A percentile compares a stretch with the other conserved stretches of the same genome.
Evolutionary conservation across 1,140 invertebrate species (phyloP).

Genomic region (Riptortus pedestris): DNA sequence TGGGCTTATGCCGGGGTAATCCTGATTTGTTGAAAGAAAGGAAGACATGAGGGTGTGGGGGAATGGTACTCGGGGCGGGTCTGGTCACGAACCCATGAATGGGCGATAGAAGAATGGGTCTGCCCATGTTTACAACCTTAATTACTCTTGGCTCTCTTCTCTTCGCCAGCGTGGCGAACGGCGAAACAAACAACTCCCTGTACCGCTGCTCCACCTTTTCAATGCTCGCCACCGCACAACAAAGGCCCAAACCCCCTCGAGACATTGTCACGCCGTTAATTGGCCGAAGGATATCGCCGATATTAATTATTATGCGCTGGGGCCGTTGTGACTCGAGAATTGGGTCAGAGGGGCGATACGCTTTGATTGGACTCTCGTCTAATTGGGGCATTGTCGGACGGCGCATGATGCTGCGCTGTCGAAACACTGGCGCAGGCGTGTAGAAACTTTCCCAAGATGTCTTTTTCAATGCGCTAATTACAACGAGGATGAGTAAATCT

Average conservation of each 20-base stretch:
- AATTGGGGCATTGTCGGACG: slow-evolving; percentile 11
- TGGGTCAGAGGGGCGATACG: slow-evolving; percentile 11
- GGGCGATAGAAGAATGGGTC: not conserved
- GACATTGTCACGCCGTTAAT: slow-evolving; percentile 2
- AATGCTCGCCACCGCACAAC: not conserved
- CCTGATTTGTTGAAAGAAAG: no score
- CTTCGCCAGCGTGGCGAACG: not conserved
- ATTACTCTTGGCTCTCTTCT: not conserved
- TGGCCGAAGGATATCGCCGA: not conserved
- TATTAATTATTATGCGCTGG: not conserved
- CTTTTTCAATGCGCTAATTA: not conserved
- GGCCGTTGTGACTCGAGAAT: not conserved
- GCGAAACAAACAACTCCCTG: not conserved
- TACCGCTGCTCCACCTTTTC: not conserved
- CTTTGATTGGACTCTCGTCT: not conserved
- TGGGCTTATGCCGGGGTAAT: not conserved
- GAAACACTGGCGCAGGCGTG: not conserved
- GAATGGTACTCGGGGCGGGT: not conserved
- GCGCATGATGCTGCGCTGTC: not conserved
- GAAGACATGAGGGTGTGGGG: no score
- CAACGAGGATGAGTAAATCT: not conserved
- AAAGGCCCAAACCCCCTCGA: not conserved
- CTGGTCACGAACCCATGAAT: not conserved
- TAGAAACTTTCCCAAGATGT: not conserved
- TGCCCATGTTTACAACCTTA: not conserved